phyloP scores from a whole-genome alignment of 2,888 invertebrate genomes.

The Eristalinus aeneus region DNA sequence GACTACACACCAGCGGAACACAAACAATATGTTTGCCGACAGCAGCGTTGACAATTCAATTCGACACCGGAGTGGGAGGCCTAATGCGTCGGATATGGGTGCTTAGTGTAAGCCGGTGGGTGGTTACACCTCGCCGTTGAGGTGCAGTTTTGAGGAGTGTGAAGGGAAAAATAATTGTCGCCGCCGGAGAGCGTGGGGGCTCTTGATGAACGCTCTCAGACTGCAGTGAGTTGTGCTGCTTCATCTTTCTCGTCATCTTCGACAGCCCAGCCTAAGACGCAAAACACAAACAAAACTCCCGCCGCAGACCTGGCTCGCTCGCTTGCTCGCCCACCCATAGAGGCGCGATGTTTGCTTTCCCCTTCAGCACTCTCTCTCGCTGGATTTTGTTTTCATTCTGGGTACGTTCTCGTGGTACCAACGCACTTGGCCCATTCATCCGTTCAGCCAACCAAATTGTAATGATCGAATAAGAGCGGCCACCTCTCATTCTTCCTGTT shows the following conservation, averaged over 20 bases:
- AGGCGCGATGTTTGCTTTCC: constrained; percentile 71
- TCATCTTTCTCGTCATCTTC: constrained; percentile 68
- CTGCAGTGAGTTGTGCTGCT: constrained; percentile 44
- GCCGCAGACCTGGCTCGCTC: constrained; percentile 30
- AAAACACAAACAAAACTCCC: constrained; percentile 1
- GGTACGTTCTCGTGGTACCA: constrained; percentile 27
- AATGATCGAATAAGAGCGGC: constrained; percentile 68
- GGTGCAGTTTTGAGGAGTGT: constrained; percentile 46
- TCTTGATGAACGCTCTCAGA: constrained; percentile 54
- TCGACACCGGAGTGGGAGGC: constrained; percentile 18
- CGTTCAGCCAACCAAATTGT: constrained; percentile 51
- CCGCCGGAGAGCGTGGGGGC: constrained; percentile 66
- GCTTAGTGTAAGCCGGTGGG: constrained; percentile 46
- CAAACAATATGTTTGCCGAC: constrained; percentile 68
- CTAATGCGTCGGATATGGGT: constrained; percentile 39
- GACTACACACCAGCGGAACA: constrained; percentile 31
- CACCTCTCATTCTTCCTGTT: constrained; percentile 65
- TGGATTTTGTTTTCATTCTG: constrained; percentile 70
- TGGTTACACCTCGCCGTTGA: constrained; percentile 54
- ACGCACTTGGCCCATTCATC: constrained; percentile 60
- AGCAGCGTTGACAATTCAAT: constrained; percentile 41
- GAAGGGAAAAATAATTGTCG: constrained; percentile 56
- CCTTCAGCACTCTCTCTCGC: constrained; percentile 45
- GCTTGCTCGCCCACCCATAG: constrained; percentile 66
- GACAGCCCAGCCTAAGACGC: constrained; percentile 61